Base-by-base conservation (phyloP, 2,888 invertebrate species). In the Malthinus seriepunctatus region DNA sequence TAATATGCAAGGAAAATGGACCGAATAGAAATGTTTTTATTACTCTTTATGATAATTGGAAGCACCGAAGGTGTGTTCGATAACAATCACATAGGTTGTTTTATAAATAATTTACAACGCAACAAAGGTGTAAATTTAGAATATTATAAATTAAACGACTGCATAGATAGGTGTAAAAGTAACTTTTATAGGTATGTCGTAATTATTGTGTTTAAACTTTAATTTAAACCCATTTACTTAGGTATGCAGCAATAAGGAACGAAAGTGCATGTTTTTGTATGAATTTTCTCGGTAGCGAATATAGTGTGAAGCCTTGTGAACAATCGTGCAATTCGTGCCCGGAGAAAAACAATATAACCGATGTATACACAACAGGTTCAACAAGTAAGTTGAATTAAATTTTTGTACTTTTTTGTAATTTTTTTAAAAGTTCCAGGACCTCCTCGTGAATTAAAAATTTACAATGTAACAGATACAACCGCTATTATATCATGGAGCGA, bases 401-500 rank as follows among this genome's bases (percentile, higher is more conserved):
- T 9, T 42, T 42, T n/a, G n/a, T 23, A 15, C 5, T 15, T 6
- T 42, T n/a, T n/a, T 42, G 31, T 46, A 3, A 31, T 11, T 11
- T 11, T 44, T 60, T 48, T 64, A 72, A 48, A 60, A 83, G 85
- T 84, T 8, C 87, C 91, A 11, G 88, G 89, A 6, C 87, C 89
- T n/a, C 91, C 92, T 0, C 79, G 80, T 60, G 81, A 85, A 56
- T 71, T 91, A 14, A 74, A 79, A 45, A 75, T 88, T 2, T 71
- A 78, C 2, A 86, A 85, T 67, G 75, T 83, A 52, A 87, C 87
- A 0, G 87, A 88, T 66, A 86, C 84, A 2, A 86, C 86, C 52
- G 76, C 88, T 8, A 79, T 82, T 46, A 72, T 88, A 11, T 76
- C 75, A 38, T 89, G 88, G 88, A 76, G 81, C 7, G 71, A 79